Evolutionary conservation across 1,140 invertebrate species (phyloP).

Genomic region (Bicyclus anynana): DNA sequence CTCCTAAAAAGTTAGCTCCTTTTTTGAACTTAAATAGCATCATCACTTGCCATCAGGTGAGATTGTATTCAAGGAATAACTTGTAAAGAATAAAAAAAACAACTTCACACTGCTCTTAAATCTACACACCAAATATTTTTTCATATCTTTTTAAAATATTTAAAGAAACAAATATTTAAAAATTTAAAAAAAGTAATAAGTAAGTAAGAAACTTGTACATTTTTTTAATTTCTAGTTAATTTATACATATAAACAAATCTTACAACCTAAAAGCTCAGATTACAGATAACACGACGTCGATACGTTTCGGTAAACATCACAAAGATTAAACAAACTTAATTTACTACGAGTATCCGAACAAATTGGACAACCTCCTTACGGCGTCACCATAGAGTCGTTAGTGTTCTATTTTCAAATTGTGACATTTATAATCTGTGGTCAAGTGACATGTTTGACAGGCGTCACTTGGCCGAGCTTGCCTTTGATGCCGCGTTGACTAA

Average conservation of each 20-base stretch:
- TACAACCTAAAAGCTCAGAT: background rate
- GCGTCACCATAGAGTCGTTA: background rate
- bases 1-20: too few species aligned
- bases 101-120: too few species aligned
- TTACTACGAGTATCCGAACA: background rate
- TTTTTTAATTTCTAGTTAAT: too few species aligned
- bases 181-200: too few species aligned
- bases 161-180: too few species aligned
- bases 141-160: too few species aligned
- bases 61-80: too few species aligned
- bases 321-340: background rate
- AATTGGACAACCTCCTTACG: background rate
- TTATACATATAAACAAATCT: background rate
- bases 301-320: conserved; percentile 5
- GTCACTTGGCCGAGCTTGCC: conserved; percentile 30
- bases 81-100: too few species aligned
- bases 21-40: too few species aligned
- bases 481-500: background rate
- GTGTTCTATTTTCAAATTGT: background rate
- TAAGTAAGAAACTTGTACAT: too few species aligned
- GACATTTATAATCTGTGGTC: conserved; percentile 22
- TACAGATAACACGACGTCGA: background rate
- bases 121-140: too few species aligned
- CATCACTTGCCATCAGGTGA: too few species aligned
- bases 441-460: conserved; percentile 51